phyloP scores from a whole-genome alignment of 2,113 vertebrate genomes.

The Tragulus kanchil region DNA sequence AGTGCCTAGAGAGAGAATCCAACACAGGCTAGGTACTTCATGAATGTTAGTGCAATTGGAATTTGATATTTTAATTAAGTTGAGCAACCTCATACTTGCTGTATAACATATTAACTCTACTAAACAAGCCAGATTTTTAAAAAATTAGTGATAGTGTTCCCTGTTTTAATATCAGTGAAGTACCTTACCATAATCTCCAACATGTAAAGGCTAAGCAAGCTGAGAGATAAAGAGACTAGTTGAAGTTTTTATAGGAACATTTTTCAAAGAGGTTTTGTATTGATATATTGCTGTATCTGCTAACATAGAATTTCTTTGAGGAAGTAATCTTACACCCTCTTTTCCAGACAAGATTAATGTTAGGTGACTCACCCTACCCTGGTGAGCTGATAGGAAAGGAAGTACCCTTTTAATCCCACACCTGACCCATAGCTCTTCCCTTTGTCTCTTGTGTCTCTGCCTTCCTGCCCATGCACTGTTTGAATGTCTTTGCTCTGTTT shows the following conservation, averaged over 20 bases:
- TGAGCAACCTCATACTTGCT: background rate
- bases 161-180: background rate
- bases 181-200: background rate
- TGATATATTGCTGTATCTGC: background rate
- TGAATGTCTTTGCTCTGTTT: conserved; percentile 16
- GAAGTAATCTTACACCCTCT: background rate
- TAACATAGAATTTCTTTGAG: conserved; percentile 37
- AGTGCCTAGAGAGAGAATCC: background rate
- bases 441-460: background rate
- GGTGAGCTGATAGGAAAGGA: background rate
- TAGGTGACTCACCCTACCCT: background rate
- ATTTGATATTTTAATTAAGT: background rate
- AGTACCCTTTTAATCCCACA: background rate
- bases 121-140: conserved; percentile 19
- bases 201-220: background rate
- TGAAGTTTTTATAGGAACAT: background rate
- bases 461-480: background rate
- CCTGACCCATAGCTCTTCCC: background rate
- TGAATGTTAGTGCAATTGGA: background rate
- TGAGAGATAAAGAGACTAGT: conserved; percentile 36
- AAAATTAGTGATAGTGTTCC: background rate
- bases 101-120: background rate
- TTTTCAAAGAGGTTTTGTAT: conserved; percentile 41
- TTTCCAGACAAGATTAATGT: background rate
- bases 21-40: background rate